phyloP scores from a whole-genome alignment of 2,888 invertebrate species.

The Aproaerema taeniolella region DNA sequence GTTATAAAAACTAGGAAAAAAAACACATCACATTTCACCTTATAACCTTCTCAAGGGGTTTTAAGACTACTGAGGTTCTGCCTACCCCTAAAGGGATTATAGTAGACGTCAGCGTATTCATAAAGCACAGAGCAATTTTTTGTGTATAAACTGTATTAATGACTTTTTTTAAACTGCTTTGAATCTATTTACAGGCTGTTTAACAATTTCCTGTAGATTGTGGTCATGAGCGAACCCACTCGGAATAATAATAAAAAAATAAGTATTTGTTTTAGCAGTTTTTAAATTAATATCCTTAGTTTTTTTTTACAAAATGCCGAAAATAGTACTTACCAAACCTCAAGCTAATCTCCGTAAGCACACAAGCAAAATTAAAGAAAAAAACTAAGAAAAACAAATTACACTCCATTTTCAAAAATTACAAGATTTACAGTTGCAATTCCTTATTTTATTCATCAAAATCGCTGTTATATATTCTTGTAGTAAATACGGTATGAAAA shows the following conservation, averaged over 20 bases:
- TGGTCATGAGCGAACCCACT: too few relatives aligned
- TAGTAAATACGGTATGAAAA: constrained; percentile 59
- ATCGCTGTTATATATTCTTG: constrained; percentile 67
- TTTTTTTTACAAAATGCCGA: not conserved
- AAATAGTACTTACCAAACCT: constrained; percentile 57
- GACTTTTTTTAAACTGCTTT: too few relatives aligned
- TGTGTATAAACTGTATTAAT: too few relatives aligned
- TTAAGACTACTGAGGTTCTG: too few relatives aligned
- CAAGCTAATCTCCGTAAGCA: constrained; percentile 52
- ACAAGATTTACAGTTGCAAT: constrained; percentile 44
- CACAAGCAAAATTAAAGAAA: constrained; percentile 45
- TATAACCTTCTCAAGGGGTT: too few relatives aligned
- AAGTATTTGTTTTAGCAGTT: not conserved
- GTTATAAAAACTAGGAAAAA: constrained; percentile 45
- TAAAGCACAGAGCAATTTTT: too few relatives aligned
- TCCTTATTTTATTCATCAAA: constrained; percentile 49
- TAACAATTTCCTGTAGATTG: not conserved
- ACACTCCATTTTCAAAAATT: constrained; percentile 32
- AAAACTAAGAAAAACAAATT: constrained; percentile 39
- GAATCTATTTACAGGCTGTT: too few relatives aligned
- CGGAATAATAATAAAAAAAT: not conserved
- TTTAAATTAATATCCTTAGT: too few relatives aligned
- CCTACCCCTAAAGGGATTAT: too few relatives aligned
- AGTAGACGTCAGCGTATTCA: too few relatives aligned
- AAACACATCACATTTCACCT: too few relatives aligned